Conservation (phyloP, 2,888 invertebrate genomes). For the Drosophila austrosaltans region DNA sequence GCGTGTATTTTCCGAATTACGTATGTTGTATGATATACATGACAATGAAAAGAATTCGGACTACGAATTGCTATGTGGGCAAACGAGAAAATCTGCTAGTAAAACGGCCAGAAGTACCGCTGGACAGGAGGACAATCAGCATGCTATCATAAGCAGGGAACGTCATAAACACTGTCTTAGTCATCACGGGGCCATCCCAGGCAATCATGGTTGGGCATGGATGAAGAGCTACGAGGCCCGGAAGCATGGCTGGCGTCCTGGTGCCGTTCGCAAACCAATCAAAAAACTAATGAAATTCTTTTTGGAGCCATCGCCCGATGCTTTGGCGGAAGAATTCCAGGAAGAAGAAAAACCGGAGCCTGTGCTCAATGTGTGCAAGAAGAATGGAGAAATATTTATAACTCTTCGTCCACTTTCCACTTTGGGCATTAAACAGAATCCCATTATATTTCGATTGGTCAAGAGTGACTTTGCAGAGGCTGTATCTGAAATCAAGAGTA, state of each 20-base stretch:
- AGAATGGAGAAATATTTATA: slow-evolving; percentile 87
- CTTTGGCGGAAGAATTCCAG: slow-evolving; percentile 74
- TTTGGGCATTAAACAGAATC: slow-evolving; percentile 87
- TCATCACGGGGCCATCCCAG: slow-evolving; percentile 84
- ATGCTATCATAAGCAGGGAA: neutral
- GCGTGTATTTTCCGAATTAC: slow-evolving; percentile 79
- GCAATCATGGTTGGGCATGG: slow-evolving; percentile 89
- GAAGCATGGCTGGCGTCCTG: slow-evolving; percentile 81
- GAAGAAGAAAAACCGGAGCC: slow-evolving; percentile 83
- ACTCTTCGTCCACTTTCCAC: slow-evolving; percentile 87
- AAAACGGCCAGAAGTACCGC: neutral
- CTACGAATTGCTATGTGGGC: slow-evolving; percentile 49
- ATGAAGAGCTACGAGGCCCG: slow-evolving; percentile 68
- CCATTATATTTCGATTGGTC: slow-evolving; percentile 88
- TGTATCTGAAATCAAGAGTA: slow-evolving; percentile 85
- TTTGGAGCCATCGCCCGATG: slow-evolving; percentile 66
- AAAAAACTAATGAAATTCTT: slow-evolving; percentile 81
- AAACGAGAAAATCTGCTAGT: neutral
- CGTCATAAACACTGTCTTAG: slow-evolving; percentile 49
- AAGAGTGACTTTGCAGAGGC: slow-evolving; percentile 85
- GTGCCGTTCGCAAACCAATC: slow-evolving; percentile 79
- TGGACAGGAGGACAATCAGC: neutral
- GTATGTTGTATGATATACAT: slow-evolving; percentile 76
- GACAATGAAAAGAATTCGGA: slow-evolving; percentile 45
- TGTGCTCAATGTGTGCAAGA: slow-evolving; percentile 86